Evolutionary conservation across 2,888 invertebrate genomes (phyloP).

Genomic region (Scaptodrosophila latifasciaeformis): DNA sequence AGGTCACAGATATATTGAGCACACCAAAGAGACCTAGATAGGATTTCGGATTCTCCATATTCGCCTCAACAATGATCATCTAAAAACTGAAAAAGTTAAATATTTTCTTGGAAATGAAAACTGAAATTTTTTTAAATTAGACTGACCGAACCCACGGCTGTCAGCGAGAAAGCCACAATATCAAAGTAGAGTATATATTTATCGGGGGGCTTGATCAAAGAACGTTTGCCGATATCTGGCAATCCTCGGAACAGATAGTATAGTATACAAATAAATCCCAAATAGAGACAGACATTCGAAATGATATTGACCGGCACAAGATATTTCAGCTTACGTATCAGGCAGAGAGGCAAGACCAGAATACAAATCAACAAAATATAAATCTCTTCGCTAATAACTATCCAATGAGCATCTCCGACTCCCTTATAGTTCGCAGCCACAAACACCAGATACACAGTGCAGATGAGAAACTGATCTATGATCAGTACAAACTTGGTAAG

Average conservation of each 20-base stretch:
- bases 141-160: slow-evolving; percentile 86
- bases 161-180: slow-evolving; percentile 92
- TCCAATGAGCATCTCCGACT: slow-evolving; percentile 79
- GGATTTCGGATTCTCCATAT: slow-evolving; percentile 91
- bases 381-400: slow-evolving; percentile 75
- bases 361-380: slow-evolving; percentile 78
- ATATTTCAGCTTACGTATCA: slow-evolving; percentile 85
- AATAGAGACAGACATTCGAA: slow-evolving; percentile 80
- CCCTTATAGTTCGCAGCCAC: slow-evolving; percentile 88
- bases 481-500: slow-evolving; percentile 86
- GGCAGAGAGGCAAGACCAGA: slow-evolving; percentile 81
- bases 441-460: slow-evolving; percentile 96
- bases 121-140: not conserved
- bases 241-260: slow-evolving; percentile 85
- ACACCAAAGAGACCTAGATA: slow-evolving; percentile 93
- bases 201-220: slow-evolving; percentile 73
- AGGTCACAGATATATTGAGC: slow-evolving; percentile 88
- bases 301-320: slow-evolving; percentile 93
- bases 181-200: slow-evolving; percentile 89
- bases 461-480: slow-evolving; percentile 94
- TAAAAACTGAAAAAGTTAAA: slow-evolving; percentile 65
- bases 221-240: slow-evolving; percentile 73
- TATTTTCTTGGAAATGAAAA: too few relatives aligned
- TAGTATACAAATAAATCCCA: slow-evolving; percentile 79
- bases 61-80: slow-evolving; percentile 96